These are phyloP conservation scores for Eretmochelys imbricata DNA, from an alignment of 2,113 vertebrate species.

Conservation along the genomic window DNA sequence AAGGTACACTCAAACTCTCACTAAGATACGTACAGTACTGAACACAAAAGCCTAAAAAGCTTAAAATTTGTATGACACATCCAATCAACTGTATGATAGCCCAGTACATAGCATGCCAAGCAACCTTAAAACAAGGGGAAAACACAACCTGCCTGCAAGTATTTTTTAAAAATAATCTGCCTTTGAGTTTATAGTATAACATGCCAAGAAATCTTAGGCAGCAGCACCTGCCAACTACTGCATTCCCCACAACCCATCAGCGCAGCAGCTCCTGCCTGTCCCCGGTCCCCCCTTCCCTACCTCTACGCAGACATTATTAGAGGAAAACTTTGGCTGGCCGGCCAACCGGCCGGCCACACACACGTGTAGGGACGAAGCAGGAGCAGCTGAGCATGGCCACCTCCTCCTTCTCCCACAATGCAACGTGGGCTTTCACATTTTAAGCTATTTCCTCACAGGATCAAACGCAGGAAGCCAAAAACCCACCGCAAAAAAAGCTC, in stretches of 20 bases:
- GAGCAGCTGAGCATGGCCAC: not conserved
- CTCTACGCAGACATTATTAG: not conserved
- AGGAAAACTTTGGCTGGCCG: not conserved
- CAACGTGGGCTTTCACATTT: slow-evolving; percentile 16
- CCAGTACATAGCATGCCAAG: not conserved
- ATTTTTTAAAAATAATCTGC: not conserved
- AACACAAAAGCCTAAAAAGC: not conserved
- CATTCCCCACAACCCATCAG: not conserved
- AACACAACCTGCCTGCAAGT: not conserved
- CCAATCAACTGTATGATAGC: not conserved
- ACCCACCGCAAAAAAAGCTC: not conserved
- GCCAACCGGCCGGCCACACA: not conserved
- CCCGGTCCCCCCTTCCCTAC: not conserved
- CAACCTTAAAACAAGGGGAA: not conserved
- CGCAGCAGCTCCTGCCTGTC: not conserved
- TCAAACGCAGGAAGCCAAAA: not conserved
- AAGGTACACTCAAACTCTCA: not conserved
- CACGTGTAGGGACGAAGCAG: not conserved
- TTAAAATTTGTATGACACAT: not conserved
- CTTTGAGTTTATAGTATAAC: not conserved
- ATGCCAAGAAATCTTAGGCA: not conserved
- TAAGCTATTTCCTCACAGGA: slow-evolving; percentile 32
- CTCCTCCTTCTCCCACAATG: slow-evolving; percentile 41
- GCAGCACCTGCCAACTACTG: not conserved
- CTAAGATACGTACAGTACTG: not conserved